phyloP scores from a whole-genome alignment of 2,888 invertebrate genomes.

The Aphodius sticticus region DNA sequence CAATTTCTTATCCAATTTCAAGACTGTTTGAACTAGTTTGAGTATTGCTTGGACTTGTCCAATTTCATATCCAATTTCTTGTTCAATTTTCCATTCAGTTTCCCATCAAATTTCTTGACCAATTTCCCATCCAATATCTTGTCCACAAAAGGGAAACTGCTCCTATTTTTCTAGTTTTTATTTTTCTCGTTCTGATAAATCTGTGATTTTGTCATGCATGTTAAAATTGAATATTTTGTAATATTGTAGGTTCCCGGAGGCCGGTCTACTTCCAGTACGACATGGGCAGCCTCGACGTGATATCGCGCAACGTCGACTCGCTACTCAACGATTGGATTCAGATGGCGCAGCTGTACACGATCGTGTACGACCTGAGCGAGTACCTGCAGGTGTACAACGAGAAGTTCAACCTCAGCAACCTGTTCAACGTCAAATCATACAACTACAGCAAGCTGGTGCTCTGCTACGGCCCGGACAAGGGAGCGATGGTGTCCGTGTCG shows the following conservation, averaged over 20 bases:
- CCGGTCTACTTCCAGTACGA: constrained; percentile 93
- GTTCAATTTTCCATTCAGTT: too few relatives aligned
- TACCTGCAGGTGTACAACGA: constrained; percentile 78
- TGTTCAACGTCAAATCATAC: constrained; percentile 88
- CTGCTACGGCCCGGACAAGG: constrained; percentile 87
- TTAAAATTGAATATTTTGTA: too few relatives aligned
- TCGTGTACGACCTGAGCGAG: constrained; percentile 85
- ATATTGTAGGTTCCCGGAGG: constrained; percentile 73
- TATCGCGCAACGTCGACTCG: constrained; percentile 82
- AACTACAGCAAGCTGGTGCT: constrained; percentile 90
- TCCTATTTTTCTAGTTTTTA: too few relatives aligned
- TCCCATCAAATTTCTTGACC: too few relatives aligned
- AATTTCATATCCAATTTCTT: too few relatives aligned
- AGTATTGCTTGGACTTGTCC: too few relatives aligned
- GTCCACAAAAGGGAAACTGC: too few relatives aligned
- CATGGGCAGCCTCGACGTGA: constrained; percentile 82
- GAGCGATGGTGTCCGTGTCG: constrained; percentile 83
- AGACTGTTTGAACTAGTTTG: too few relatives aligned
- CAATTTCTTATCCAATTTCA: too few relatives aligned
- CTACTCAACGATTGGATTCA: constrained; percentile 92
- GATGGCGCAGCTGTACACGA: constrained; percentile 87
- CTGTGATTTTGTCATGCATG: too few relatives aligned
- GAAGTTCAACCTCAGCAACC: constrained; percentile 71
- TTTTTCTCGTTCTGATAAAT: too few relatives aligned
- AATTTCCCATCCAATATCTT: too few relatives aligned